A percentile compares a stretch with the other conserved stretches of the same genome.
These are phyloP conservation scores for Argopecten irradians DNA, from an alignment of 1,140 invertebrate genomes.

Conservation along the genomic window DNA sequence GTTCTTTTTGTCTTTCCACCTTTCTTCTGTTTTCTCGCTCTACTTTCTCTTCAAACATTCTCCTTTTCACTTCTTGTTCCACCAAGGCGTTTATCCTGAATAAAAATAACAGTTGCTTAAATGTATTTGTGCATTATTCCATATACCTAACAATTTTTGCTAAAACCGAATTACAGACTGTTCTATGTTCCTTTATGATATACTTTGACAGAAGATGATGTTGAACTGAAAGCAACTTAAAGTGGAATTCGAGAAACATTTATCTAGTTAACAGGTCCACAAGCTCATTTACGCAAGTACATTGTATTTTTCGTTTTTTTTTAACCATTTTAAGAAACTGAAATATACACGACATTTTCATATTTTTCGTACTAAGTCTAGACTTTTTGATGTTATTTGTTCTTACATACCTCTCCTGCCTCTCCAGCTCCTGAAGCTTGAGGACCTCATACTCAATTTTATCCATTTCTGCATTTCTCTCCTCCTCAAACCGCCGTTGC, in stretches of 20 bases:
- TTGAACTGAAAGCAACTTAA: too few relatives aligned
- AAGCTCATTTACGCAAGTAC: neutral
- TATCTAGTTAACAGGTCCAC: too few relatives aligned
- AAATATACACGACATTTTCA: neutral
- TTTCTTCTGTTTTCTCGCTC: conserved; percentile 68
- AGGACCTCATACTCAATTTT: conserved; percentile 74
- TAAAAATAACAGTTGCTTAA: too few relatives aligned
- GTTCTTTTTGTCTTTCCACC: conserved; percentile 69
- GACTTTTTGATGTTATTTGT: neutral
- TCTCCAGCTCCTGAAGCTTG: conserved; percentile 72
- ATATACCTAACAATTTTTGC: neutral
- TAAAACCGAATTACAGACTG: neutral
- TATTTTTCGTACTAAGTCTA: neutral
- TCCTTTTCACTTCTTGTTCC: conserved; percentile 76
- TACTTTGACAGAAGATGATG: too few relatives aligned
- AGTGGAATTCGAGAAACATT: too few relatives aligned
- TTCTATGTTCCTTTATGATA: neutral
- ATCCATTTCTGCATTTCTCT: conserved; percentile 70
- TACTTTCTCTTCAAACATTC: conserved; percentile 75
- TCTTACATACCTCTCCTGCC: conserved; percentile 68
- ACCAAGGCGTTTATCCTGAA: conserved; percentile 74
- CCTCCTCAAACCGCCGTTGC: conserved; percentile 68
- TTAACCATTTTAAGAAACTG: too few relatives aligned
- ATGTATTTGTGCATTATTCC: neutral
- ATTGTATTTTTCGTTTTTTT: too few relatives aligned